Percentiles rank a stretch among this genome's conserved stretches.
phyloP scores from a whole-genome alignment of 2,113 vertebrate species.

The Mormyrus iriodes region DNA sequence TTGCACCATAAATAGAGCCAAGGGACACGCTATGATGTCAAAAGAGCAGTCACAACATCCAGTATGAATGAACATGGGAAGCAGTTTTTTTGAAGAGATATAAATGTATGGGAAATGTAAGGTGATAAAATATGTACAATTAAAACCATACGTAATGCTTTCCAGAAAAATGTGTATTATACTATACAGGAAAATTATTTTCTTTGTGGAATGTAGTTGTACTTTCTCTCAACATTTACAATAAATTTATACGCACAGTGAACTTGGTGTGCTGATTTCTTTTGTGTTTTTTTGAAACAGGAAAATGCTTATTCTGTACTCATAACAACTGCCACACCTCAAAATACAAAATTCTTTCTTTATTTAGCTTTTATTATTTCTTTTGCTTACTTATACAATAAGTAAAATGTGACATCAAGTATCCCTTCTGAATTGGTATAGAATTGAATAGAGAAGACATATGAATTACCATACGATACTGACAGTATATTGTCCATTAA shows the following conservation, averaged over 20 bases:
- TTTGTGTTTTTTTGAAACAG: not conserved
- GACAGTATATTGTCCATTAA: no score
- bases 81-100: not conserved
- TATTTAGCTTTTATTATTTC: not conserved
- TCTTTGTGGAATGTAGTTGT: not conserved
- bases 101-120: not conserved
- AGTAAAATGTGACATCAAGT: not conserved
- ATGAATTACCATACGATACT: not conserved
- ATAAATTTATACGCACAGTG: not conserved
- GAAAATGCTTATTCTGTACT: not conserved
- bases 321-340: not conserved
- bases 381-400: not conserved
- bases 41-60: not conserved
- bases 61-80: not conserved
- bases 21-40: not conserved
- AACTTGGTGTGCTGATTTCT: not conserved
- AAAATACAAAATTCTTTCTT: not conserved
- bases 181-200: not conserved
- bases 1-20: slow-evolving; percentile 7
- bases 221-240: not conserved
- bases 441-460: not conserved
- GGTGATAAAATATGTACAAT: not conserved
- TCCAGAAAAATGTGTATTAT: not conserved
- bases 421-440: not conserved
- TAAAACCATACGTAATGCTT: not conserved